Conservation (phyloP, 1,140 invertebrate species). For the Apis florea region DNA sequence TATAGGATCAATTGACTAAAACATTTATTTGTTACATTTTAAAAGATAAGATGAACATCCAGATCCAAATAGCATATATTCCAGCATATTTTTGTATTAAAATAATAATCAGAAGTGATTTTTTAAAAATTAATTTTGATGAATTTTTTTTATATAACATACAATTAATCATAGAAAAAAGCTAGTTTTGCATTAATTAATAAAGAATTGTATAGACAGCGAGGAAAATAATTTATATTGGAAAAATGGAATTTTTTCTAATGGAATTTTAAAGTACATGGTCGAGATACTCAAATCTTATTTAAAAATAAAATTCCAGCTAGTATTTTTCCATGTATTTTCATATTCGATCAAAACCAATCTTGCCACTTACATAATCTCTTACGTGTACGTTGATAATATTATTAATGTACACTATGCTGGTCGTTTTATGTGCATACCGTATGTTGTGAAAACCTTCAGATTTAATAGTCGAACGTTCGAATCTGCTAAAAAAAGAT, state of each 20-base stretch:
- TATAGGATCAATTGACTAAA: too few relatives aligned
- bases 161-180: too few relatives aligned
- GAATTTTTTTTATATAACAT: too few relatives aligned
- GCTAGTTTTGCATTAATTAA: too few relatives aligned
- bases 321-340: background rate
- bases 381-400: constrained; percentile 1
- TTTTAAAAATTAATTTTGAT: too few relatives aligned
- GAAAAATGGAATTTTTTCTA: background rate
- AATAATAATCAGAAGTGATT: too few relatives aligned
- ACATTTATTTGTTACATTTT: too few relatives aligned
- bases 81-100: too few relatives aligned
- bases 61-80: too few relatives aligned
- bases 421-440: background rate
- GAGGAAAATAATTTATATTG: background rate
- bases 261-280: background rate
- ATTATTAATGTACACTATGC: background rate
- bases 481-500: background rate
- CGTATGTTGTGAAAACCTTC: background rate
- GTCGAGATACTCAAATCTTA: background rate
- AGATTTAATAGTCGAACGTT: background rate
- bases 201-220: too few relatives aligned
- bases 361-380: constrained; percentile 12
- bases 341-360: background rate
- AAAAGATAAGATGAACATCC: too few relatives aligned
- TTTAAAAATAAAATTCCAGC: too few relatives aligned